phyloP scores from a whole-genome alignment of 1,140 invertebrate genomes.

The Drosophila subpulchrella region DNA sequence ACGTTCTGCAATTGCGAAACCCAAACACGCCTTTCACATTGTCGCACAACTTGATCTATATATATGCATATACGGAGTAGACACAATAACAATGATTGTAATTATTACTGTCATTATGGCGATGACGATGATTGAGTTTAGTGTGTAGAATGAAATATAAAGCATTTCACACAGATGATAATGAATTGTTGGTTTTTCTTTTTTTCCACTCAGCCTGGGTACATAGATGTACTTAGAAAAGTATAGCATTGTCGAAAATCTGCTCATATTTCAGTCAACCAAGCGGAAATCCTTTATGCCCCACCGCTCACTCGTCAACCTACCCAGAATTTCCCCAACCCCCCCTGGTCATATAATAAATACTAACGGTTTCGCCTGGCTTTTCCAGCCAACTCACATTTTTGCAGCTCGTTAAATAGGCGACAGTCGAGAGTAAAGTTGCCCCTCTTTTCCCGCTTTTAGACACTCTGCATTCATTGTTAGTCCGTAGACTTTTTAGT shows the following conservation, averaged over 20 bases:
- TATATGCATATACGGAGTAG: conserved; percentile 25
- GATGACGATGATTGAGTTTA: conserved; percentile 53
- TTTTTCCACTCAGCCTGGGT: not conserved
- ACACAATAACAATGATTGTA: conserved; percentile 45
- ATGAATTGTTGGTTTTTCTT: conserved; percentile 57
- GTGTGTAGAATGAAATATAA: conserved; percentile 54
- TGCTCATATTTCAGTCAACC: conserved; percentile 78
- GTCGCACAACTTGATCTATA: conserved; percentile 63
- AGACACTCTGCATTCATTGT: conserved; percentile 59
- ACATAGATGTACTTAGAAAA: conserved; percentile 16
- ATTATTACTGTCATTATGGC: conserved; percentile 62
- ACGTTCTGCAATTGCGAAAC: conserved; percentile 72
- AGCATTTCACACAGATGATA: conserved; percentile 61
- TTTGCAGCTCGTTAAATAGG: conserved; percentile 79
- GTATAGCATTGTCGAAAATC: conserved; percentile 66
- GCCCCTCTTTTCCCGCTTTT: conserved; percentile 29
- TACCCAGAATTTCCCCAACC: not conserved
- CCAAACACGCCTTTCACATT: conserved; percentile 77
- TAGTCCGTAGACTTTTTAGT: conserved; percentile 40
- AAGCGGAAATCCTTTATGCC: conserved; percentile 78
- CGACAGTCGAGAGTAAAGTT: conserved; percentile 61
- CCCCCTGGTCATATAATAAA: conserved; percentile 24
- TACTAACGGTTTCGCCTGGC: conserved; percentile 38
- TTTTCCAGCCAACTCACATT: conserved; percentile 51
- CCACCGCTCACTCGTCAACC: conserved; percentile 16